Conservation (phyloP, 2,888 invertebrate genomes). For the Drosophila antonietae region DNA sequence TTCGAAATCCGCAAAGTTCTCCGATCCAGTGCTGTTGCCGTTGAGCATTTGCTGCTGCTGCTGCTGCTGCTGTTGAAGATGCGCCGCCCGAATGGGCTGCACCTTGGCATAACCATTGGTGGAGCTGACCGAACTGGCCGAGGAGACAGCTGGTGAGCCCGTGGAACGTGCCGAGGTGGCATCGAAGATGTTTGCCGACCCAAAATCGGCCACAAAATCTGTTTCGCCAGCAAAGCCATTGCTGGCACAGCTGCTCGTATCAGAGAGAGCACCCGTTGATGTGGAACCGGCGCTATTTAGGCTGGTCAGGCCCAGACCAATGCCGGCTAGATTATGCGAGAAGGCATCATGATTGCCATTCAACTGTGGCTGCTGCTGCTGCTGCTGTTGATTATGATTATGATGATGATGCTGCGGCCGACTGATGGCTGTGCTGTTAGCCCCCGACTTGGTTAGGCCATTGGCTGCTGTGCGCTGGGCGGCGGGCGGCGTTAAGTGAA, state of each 20-base stretch:
- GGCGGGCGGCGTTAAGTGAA: slow-evolving; percentile 83
- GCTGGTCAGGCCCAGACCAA: slow-evolving; percentile 63
- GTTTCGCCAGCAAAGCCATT: slow-evolving; percentile 85
- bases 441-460: slow-evolving; percentile 73
- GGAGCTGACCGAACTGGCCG: slow-evolving; percentile 71
- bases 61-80: slow-evolving; percentile 62
- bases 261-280: slow-evolving; percentile 81
- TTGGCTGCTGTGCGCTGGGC: slow-evolving; percentile 82
- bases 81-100: slow-evolving; percentile 78
- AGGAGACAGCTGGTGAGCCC: slow-evolving; percentile 75
- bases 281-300: slow-evolving; percentile 81
- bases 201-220: slow-evolving; percentile 89
- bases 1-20: slow-evolving; percentile 90
- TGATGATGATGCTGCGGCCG: slow-evolving; percentile 80
- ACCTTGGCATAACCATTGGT: slow-evolving; percentile 83
- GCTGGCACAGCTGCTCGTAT: slow-evolving; percentile 83
- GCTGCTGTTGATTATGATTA: slow-evolving; percentile 38
- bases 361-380: slow-evolving; percentile 42
- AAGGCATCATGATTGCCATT: slow-evolving; percentile 65
- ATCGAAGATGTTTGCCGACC: slow-evolving; percentile 90
- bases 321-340: slow-evolving; percentile 28
- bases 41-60: slow-evolving; percentile 48
- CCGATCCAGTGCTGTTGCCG: slow-evolving; percentile 78
- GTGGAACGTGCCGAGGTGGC: slow-evolving; percentile 84
- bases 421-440: slow-evolving; percentile 79